Base-by-base conservation (phyloP, 2,113 vertebrate genomes). In the Lathamus discolor region DNA sequence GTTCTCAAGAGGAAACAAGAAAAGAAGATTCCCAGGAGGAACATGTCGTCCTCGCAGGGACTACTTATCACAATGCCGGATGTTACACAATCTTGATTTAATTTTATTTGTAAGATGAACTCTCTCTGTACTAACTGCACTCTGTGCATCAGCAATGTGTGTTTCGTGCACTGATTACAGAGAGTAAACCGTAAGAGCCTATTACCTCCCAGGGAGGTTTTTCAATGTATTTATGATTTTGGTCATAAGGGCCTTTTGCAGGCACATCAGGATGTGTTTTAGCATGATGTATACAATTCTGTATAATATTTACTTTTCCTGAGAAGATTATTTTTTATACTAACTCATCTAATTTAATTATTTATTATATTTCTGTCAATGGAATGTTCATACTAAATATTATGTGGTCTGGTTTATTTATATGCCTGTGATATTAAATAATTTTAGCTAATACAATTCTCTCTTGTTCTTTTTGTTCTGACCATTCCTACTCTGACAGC, bases 311-410 rank as follows among this genome's bases (percentile, higher is more conserved):
- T 94, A 97, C 92, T 94, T 95, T 92, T 96, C 70, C 93, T 88
- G 75, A 95, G 96, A 95, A 97, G 59, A 95, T 96, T 83, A 88
- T 94, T 89, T 97, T 97, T 97, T 96, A 92, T 98, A 97, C 77
- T 59, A 88, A 93, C 75, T 92, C 37, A 90, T 83, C 83, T 98
- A 98, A 98, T 95, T 98, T 98, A 98, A 98, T 97, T 98, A 98
- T 98, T 98, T 98, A 98, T 98, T 98, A 92, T 44, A 94, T 97
- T 96, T 97, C 85, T 97, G 94, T 90, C 80, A 96, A 96, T 90
- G 74, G 85, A 97, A 97, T 95, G 89, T 97, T 96, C 24, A 14
- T 97, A 92, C 78, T 73, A 69, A 90, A 69, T 81, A 96, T 94
- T 96, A n/a, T n/a, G 22, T 92, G 63, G 80, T 96, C 85, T 96